phyloP scores from a whole-genome alignment of 2,888 invertebrate genomes.

The Drosophila helvetica region DNA sequence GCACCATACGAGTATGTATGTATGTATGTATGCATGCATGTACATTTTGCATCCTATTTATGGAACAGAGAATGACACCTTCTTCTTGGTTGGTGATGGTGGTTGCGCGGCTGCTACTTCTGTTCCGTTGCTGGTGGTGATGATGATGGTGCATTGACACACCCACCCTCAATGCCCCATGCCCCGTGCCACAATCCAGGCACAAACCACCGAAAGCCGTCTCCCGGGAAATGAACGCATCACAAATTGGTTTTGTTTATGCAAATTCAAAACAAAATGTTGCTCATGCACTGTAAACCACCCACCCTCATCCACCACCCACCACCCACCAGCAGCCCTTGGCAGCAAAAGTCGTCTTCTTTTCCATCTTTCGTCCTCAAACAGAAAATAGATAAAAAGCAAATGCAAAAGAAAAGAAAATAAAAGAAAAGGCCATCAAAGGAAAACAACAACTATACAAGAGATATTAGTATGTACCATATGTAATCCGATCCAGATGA shows the following conservation, averaged over 20 bases:
- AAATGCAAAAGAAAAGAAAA: no score
- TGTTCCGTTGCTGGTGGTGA: not conserved
- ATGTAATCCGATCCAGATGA: no score
- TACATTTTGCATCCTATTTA: not conserved
- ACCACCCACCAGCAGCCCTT: not conserved
- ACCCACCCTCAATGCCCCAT: not conserved
- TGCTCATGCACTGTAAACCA: not conserved
- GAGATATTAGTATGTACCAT: no score
- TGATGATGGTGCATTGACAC: not conserved
- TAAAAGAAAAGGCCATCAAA: no score
- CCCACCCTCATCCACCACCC: not conserved
- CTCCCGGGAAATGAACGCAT: conserved; percentile 33
- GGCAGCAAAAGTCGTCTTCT: not conserved
- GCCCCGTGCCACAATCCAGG: not conserved
- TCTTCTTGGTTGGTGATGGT: not conserved
- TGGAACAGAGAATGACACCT: not conserved
- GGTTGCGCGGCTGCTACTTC: no score
- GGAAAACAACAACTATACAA: no score
- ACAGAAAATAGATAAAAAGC: no score
- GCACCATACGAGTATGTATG: not conserved
- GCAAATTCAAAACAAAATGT: conserved; percentile 29
- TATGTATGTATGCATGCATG: conserved; percentile 1
- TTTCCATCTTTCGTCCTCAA: no score
- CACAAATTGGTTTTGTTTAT: conserved; percentile 32
- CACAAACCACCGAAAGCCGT: conserved; percentile 25